Evolutionary conservation across 2,113 vertebrate genomes (phyloP).

Genomic region (Saguinus midas): DNA sequence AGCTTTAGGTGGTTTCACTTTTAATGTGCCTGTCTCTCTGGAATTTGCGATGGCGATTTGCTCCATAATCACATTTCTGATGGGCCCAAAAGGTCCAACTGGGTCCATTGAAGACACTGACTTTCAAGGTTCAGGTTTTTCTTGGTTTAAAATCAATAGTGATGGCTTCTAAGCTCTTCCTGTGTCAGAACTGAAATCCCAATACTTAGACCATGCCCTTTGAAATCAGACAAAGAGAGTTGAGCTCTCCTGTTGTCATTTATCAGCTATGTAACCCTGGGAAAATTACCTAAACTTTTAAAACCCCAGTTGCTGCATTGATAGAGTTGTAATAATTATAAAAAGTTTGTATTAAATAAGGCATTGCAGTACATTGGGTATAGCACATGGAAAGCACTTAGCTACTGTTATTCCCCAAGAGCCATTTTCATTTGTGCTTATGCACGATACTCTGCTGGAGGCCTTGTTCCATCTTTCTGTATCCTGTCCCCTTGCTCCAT

Average conservation of each 20-base stretch:
- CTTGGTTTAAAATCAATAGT: not conserved
- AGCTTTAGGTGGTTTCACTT: not conserved
- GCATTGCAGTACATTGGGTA: not conserved
- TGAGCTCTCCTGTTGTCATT: not conserved
- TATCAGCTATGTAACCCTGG: not conserved
- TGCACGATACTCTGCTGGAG: not conserved
- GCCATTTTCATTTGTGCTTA: slow-evolving; percentile 31
- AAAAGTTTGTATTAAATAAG: slow-evolving; percentile 57
- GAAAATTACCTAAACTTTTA: slow-evolving; percentile 31
- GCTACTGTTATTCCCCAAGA: slow-evolving; percentile 58
- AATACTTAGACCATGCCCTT: not conserved
- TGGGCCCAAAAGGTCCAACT: not conserved
- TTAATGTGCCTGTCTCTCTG: not conserved
- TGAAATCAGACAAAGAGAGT: not conserved
- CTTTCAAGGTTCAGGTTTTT: not conserved
- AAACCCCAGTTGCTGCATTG: not conserved
- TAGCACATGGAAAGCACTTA: not conserved
- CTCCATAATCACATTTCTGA: not conserved
- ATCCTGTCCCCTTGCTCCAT: not conserved
- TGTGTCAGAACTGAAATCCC: not conserved
- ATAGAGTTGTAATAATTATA: slow-evolving; percentile 58
- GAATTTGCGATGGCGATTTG: not conserved
- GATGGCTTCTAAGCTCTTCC: not conserved
- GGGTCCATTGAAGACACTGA: not conserved
- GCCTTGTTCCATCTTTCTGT: not conserved